Evolutionary conservation across 1,140 invertebrate species (phyloP).

Genomic region (Wasmannia auropunctata): DNA sequence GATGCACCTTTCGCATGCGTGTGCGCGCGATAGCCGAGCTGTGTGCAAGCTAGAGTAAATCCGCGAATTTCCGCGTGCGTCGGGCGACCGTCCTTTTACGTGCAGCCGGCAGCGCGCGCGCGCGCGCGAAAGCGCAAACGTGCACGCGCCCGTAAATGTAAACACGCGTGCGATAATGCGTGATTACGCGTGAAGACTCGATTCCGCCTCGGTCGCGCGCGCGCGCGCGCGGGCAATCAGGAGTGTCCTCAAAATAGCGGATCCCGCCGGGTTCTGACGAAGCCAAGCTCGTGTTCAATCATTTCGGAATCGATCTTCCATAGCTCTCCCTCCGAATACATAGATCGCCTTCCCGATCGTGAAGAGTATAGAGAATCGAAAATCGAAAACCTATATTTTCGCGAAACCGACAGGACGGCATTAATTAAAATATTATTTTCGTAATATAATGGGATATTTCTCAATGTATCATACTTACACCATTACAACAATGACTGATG

Average conservation of each 20-base stretch:
- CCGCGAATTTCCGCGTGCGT: not conserved
- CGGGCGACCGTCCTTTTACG: not conserved
- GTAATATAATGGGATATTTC: too few species aligned
- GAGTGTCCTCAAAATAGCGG: not conserved
- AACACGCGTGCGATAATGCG: conserved; percentile 15
- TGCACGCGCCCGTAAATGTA: not conserved
- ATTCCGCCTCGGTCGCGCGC: not conserved
- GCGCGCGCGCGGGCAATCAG: too few species aligned
- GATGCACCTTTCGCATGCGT: not conserved
- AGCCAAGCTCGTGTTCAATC: not conserved
- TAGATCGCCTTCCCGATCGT: too few species aligned
- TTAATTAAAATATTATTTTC: too few species aligned
- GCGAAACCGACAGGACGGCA: too few species aligned
- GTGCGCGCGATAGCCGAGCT: not conserved
- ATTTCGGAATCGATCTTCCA: not conserved
- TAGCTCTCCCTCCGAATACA: not conserved
- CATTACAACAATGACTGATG: too few species aligned
- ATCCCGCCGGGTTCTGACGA: not conserved
- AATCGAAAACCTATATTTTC: too few species aligned
- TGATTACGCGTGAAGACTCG: not conserved
- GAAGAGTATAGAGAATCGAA: too few species aligned
- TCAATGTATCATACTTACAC: too few species aligned
- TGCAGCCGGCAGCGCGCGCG: too few species aligned
- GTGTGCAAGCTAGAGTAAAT: not conserved
- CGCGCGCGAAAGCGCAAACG: conserved; percentile 4